These are phyloP conservation scores for Nomada lathburiana DNA, from an alignment of 2,888 invertebrate genomes.

Conservation along the genomic window DNA sequence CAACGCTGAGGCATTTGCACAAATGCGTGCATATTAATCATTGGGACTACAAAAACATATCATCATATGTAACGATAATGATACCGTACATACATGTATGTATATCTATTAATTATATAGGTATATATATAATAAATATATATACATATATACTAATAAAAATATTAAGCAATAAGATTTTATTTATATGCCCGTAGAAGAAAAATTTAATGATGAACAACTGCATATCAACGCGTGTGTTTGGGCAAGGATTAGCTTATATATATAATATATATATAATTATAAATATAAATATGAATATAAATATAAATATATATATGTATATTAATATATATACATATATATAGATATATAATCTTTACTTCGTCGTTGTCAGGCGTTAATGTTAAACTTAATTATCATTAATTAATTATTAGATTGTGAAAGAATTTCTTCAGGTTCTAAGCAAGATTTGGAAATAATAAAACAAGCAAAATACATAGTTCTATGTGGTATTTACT, in stretches of 20 bases:
- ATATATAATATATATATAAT: conserved; percentile 72
- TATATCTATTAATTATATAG: conserved; percentile 34
- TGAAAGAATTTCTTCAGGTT: conserved; percentile 83
- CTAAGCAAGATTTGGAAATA: conserved; percentile 83
- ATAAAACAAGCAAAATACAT: conserved; percentile 78
- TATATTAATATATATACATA: conserved; percentile 67
- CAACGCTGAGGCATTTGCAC: conserved; percentile 80
- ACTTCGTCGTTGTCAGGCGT: conserved; percentile 83
- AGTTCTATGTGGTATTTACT: not conserved
- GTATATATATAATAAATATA: conserved; percentile 20
- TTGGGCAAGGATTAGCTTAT: conserved; percentile 84
- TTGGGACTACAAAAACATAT: conserved; percentile 85
- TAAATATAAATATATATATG: conserved; percentile 74
- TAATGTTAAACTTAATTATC: conserved; percentile 82
- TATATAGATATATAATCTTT: conserved; percentile 77
- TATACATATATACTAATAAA: conserved; percentile 67
- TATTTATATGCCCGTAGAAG: conserved; percentile 82
- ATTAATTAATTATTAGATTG: conserved; percentile 82
- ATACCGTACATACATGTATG: conserved; percentile 42
- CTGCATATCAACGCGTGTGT: conserved; percentile 83
- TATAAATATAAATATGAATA: conserved; percentile 74
- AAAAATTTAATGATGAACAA: conserved; percentile 76
- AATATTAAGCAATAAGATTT: conserved; percentile 83
- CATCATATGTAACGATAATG: conserved; percentile 80
- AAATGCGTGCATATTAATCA: conserved; percentile 84